Evolutionary conservation across 2,888 invertebrate species (phyloP).

Genomic region (Tachina lurida): DNA sequence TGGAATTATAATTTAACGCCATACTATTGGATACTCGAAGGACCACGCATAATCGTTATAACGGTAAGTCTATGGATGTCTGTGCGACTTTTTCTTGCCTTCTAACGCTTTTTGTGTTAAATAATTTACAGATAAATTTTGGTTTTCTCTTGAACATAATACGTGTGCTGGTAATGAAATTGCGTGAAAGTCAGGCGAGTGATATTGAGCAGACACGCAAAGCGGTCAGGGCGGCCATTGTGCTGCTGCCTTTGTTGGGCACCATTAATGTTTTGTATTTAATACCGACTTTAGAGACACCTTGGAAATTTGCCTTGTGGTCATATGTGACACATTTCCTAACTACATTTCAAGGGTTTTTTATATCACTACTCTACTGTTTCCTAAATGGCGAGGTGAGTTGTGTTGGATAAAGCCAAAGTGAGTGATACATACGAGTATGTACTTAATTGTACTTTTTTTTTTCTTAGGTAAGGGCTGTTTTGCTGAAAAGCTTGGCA

Average conservation of each 20-base stretch:
- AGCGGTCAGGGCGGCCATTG: slow-evolving; percentile 90
- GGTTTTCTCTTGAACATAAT: slow-evolving; percentile 91
- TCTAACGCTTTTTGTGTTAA: background rate
- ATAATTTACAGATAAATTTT: slow-evolving; percentile 86
- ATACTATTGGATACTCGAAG: slow-evolving; percentile 95
- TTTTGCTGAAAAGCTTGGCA: slow-evolving; percentile 83
- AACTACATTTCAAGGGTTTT: slow-evolving; percentile 92
- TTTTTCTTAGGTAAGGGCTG: slow-evolving; percentile 82
- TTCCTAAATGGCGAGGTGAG: slow-evolving; percentile 92
- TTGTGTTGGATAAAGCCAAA: background rate
- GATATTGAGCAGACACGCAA: slow-evolving; percentile 91
- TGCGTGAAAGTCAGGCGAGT: slow-evolving; percentile 88
- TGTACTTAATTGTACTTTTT: background rate
- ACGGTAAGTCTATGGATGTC: slow-evolving; percentile 85
- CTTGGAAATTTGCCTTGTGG: slow-evolving; percentile 90
- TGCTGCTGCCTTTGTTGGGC: slow-evolving; percentile 91
- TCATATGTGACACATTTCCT: slow-evolving; percentile 90
- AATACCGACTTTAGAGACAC: slow-evolving; percentile 87
- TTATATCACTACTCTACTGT: slow-evolving; percentile 91
- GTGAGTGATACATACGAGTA: background rate
- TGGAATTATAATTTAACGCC: slow-evolving; percentile 91
- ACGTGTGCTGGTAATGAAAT: slow-evolving; percentile 89
- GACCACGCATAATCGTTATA: slow-evolving; percentile 91
- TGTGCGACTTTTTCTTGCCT: background rate
- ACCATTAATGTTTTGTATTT: slow-evolving; percentile 91